Conservation (phyloP, 53 echinoderm and acorn worm genomes). For the Echinarachnius parma region DNA sequence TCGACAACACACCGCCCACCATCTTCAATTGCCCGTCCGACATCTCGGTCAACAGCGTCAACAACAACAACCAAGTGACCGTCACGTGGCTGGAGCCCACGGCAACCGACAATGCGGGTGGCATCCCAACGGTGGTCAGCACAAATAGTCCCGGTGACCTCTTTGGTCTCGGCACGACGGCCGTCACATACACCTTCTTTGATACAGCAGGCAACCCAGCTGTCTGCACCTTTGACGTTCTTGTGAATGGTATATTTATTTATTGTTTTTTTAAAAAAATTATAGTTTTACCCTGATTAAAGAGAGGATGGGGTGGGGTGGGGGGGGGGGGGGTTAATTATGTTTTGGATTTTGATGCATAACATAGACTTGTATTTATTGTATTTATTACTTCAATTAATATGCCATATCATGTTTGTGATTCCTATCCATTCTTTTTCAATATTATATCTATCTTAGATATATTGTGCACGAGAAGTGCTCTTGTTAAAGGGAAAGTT, state of each 20-base stretch:
- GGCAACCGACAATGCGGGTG: conserved; percentile 53
- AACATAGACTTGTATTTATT: too few species aligned
- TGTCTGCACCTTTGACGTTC: conserved; percentile 14
- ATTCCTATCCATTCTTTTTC: too few species aligned
- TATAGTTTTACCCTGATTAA: too few species aligned
- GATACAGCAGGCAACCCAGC: conserved; percentile 29
- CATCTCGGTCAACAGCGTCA: conserved; percentile 35
- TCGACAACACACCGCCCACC: conserved; percentile 43
- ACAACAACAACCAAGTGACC: conserved; percentile 3
- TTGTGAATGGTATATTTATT: neutral
- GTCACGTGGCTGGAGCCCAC: conserved; percentile 65
- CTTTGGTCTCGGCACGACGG: conserved; percentile 23
- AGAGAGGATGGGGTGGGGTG: too few species aligned
- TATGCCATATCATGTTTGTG: too few species aligned
- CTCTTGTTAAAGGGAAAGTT: too few species aligned
- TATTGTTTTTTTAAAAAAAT: too few species aligned
- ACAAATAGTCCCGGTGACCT: conserved; percentile 14
- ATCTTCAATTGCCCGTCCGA: conserved; percentile 45
- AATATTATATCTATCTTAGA: too few species aligned
- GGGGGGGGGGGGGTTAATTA: too few species aligned
- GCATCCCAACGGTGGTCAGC: neutral
- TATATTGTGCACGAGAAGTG: too few species aligned
- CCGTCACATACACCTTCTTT: conserved; percentile 27
- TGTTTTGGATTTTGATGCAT: too few species aligned
- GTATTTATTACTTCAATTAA: too few species aligned